Conservation (phyloP, 2,797 vertebrate species). For the Pseudochaenichthys georgianus region DNA sequence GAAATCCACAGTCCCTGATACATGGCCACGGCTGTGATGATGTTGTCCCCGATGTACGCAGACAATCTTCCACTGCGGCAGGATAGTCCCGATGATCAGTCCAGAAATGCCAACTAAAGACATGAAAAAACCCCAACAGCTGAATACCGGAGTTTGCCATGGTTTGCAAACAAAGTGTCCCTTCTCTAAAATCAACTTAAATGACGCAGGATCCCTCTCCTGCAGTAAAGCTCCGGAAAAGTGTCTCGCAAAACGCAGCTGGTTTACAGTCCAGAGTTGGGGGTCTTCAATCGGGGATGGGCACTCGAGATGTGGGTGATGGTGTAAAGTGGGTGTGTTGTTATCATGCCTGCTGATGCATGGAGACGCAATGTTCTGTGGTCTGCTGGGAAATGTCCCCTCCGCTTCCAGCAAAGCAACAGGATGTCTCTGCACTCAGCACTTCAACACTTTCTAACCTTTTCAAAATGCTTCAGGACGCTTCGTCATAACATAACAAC, state of each 20-base stretch:
- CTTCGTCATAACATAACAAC: not conserved
- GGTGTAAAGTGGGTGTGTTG: constrained; percentile 70
- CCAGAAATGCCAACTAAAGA: constrained; percentile 88
- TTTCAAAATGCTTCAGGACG: not conserved
- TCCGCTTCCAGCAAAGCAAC: constrained; percentile 55
- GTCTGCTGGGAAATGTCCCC: constrained; percentile 45
- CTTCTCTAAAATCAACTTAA: not conserved
- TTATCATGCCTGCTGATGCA: constrained; percentile 58
- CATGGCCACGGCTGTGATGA: constrained; percentile 92
- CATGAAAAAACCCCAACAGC: constrained; percentile 89
- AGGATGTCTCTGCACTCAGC: constrained; percentile 28
- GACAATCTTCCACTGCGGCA: constrained; percentile 95
- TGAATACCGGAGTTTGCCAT: constrained; percentile 94
- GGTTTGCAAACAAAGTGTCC: not conserved
- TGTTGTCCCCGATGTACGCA: constrained; percentile 91
- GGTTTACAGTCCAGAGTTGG: constrained; percentile 8
- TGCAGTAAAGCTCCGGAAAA: not conserved
- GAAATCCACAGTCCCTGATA: constrained; percentile 95
- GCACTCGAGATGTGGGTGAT: constrained; percentile 46
- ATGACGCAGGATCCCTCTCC: not conserved
- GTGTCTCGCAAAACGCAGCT: not conserved
- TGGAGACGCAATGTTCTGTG: constrained; percentile 34
- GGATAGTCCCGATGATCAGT: constrained; percentile 87
- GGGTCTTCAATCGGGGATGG: constrained; percentile 57
- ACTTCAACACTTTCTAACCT: not conserved